phyloP scores from a whole-genome alignment of 2,113 vertebrate species.

The Stegastes partitus region DNA sequence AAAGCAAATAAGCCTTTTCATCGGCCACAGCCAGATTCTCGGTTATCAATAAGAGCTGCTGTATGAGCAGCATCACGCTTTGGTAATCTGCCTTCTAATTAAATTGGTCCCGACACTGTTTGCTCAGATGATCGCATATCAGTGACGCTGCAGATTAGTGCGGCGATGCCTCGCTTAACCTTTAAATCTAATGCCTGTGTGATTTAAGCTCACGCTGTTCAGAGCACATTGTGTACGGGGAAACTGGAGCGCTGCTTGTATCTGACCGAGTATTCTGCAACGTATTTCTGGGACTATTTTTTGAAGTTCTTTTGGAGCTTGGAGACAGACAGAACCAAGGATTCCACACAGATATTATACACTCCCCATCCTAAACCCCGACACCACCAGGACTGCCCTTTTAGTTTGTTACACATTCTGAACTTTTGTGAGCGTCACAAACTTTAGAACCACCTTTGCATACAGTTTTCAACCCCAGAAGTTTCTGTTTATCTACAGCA shows the following conservation, averaged over 20 bases:
- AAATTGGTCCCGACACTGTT: slow-evolving; percentile 50
- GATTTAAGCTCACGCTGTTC: slow-evolving; percentile 38
- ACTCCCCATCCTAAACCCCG: too few relatives aligned
- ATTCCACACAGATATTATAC: too few relatives aligned
- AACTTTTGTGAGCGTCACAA: too few relatives aligned
- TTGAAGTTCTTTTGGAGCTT: too few relatives aligned
- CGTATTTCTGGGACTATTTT: too few relatives aligned
- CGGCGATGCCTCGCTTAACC: slow-evolving; percentile 52
- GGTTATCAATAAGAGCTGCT: slow-evolving; percentile 8
- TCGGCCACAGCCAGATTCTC: slow-evolving; percentile 18
- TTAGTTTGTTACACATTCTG: too few relatives aligned
- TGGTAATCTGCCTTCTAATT: slow-evolving; percentile 60
- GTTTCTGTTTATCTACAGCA: too few relatives aligned
- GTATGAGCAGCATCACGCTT: slow-evolving; percentile 1
- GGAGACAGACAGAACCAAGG: too few relatives aligned
- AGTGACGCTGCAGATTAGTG: slow-evolving; percentile 36
- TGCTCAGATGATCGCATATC: slow-evolving; percentile 60
- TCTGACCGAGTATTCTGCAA: too few relatives aligned
- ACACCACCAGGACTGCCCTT: too few relatives aligned
- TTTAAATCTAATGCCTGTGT: slow-evolving; percentile 53
- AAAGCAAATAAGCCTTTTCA: slow-evolving; percentile 73
- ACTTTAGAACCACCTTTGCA: too few relatives aligned
- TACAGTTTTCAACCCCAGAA: too few relatives aligned
- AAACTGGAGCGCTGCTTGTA: not conserved
- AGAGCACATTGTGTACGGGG: not conserved